These are phyloP conservation scores for Pterois miles DNA, from an alignment of 2,797 vertebrate genomes.

Conservation along the genomic window DNA sequence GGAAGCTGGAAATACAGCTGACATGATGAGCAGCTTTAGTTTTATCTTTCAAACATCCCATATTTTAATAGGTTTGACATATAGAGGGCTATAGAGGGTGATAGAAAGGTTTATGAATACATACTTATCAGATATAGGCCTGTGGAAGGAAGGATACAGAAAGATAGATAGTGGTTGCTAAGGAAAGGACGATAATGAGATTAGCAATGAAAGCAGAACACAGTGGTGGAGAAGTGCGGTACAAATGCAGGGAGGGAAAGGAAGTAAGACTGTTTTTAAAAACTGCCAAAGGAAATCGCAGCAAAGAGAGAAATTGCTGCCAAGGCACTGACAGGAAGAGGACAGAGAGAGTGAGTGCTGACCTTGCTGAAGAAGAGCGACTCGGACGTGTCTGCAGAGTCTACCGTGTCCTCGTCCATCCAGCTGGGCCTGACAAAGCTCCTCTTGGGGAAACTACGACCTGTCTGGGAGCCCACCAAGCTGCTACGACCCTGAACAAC, in stretches of 20 bases:
- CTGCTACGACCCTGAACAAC: constrained; percentile 86
- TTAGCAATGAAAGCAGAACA: neutral
- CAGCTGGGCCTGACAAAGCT: constrained; percentile 92
- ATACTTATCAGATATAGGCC: neutral
- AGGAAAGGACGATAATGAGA: neutral
- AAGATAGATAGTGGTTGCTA: neutral
- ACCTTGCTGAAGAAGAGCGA: constrained; percentile 97
- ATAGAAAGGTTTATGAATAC: neutral
- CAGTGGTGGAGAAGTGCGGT: neutral
- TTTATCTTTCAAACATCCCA: neutral
- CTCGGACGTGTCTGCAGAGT: constrained; percentile 87
- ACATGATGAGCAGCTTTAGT: neutral
- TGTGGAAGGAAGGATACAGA: neutral
- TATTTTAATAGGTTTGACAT: neutral
- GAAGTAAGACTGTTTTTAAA: neutral
- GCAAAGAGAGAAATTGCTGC: neutral
- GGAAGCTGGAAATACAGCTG: neutral
- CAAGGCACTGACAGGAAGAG: fast-evolving
- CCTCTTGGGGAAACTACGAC: constrained; percentile 82
- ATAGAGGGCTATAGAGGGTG: neutral
- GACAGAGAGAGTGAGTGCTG: constrained; percentile 52
- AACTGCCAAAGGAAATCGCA: neutral
- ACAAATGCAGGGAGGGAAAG: neutral
- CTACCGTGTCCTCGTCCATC: constrained; percentile 91
- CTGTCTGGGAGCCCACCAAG: constrained; percentile 81